A percentile compares a stretch with the other conserved stretches of the same genome.
These are phyloP conservation scores for Trachelus stipa DNA, from an alignment of 2,888 invertebrate genomes.

Conservation along the genomic window DNA sequence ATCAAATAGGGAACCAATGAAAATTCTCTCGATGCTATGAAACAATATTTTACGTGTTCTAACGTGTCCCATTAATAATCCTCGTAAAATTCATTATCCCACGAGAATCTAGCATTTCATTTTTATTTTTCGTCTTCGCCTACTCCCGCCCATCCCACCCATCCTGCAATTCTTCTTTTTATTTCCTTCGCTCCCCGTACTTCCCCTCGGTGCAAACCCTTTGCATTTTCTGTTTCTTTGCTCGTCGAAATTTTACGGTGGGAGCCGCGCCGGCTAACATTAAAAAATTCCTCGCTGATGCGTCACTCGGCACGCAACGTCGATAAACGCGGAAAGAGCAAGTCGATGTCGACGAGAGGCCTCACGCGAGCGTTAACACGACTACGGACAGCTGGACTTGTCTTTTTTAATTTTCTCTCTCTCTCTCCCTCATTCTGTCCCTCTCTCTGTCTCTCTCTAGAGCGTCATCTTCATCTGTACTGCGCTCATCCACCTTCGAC, in stretches of 20 bases:
- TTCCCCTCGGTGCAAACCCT: not conserved
- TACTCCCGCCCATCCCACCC: too few relatives aligned
- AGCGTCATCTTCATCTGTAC: not conserved
- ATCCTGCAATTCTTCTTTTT: too few relatives aligned
- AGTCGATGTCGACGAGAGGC: not conserved
- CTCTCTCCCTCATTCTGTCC: not conserved
- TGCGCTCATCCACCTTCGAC: not conserved
- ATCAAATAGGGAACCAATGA: too few relatives aligned
- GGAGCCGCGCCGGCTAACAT: not conserved
- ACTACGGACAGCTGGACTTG: not conserved
- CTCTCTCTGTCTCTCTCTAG: too few relatives aligned
- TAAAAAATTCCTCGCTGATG: constrained; percentile 52
- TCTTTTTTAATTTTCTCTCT: not conserved
- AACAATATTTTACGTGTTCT: not conserved
- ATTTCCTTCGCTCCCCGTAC: not conserved
- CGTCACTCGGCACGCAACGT: constrained; percentile 43
- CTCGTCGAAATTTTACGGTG: too few relatives aligned
- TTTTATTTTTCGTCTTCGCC: not conserved
- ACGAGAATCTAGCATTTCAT: not conserved
- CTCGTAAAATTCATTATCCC: not conserved
- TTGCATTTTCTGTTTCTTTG: not conserved
- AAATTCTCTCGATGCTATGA: too few relatives aligned
- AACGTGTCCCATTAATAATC: not conserved
- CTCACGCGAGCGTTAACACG: not conserved
- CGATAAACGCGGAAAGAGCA: constrained; percentile 33